Evolutionary conservation across 1,140 invertebrate species (phyloP).

Genomic region (Latrodectus geometricus): DNA sequence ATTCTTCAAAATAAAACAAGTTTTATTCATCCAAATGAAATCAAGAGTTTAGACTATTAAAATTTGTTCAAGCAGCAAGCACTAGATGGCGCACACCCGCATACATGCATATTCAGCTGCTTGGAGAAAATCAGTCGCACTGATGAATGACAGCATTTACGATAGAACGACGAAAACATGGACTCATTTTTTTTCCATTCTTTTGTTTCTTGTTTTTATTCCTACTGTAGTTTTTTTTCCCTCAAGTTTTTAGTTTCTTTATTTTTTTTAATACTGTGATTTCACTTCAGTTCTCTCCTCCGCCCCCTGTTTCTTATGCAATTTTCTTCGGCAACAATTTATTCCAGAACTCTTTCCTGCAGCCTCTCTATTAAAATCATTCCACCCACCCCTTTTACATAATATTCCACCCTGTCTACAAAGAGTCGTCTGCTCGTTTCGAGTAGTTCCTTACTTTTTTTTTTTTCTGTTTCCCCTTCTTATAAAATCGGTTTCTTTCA

Average conservation of each 20-base stretch:
- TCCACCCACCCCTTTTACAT: not conserved
- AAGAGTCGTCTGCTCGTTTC: not conserved
- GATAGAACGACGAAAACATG: not conserved
- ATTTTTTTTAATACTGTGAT: not conserved
- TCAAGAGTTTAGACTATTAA: too few species aligned
- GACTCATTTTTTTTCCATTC: not conserved
- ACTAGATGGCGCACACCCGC: not conserved
- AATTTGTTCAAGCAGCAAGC: not conserved
- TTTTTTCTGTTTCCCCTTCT: not conserved
- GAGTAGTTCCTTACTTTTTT: not conserved
- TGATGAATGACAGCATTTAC: not conserved
- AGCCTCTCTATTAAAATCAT: not conserved
- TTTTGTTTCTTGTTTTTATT: not conserved
- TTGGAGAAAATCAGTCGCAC: not conserved
- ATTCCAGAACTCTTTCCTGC: not conserved
- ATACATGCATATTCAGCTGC: not conserved
- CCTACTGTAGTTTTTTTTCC: not conserved
- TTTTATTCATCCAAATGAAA: too few species aligned
- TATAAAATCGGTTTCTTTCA: not conserved
- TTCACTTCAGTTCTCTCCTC: not conserved
- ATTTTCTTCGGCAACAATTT: constrained; percentile 10
- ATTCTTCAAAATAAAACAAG: too few species aligned
- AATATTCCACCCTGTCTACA: not conserved
- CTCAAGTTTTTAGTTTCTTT: not conserved
- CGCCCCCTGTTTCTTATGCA: not conserved